A percentile compares a stretch with the other conserved stretches of the same genome.
Conservation (phyloP, 2,797 vertebrate genomes). For the Gymnothorax reevesii region DNA sequence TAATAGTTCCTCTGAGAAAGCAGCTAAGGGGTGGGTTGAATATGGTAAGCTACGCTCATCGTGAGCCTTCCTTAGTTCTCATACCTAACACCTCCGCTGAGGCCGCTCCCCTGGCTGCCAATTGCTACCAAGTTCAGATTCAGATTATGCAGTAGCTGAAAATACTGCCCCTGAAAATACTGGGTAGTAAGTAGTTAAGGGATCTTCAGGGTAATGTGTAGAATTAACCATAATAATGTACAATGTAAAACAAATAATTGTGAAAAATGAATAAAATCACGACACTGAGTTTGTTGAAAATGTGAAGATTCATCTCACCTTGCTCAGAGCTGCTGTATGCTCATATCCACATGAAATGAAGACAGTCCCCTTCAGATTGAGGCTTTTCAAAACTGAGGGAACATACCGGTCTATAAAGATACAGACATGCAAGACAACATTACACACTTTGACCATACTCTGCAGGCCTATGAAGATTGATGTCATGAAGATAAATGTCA, state of each 20-base stretch:
- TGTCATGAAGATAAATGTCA: neutral
- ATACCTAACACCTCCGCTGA: no score
- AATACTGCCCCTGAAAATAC: neutral
- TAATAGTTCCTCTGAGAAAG: neutral
- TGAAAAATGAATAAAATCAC: neutral
- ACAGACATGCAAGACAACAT: neutral
- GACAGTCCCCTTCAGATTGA: constrained; percentile 68
- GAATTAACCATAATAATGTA: no score
- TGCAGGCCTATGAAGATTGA: neutral
- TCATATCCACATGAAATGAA: constrained; percentile 78
- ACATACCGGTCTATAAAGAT: constrained; percentile 61
- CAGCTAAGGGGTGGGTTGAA: neutral
- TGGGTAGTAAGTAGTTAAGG: no score
- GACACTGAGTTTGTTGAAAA: neutral
- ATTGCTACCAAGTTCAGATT: no score
- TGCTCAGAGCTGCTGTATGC: constrained; percentile 78
- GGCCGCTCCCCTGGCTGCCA: no score
- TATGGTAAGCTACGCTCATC: neutral
- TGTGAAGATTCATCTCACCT: constrained; percentile 62
- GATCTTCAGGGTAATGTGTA: no score
- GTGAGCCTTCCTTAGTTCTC: no score
- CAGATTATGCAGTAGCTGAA: no score
- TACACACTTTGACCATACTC: neutral
- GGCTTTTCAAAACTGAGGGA: constrained; percentile 62
- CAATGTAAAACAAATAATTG: no score